Percentiles rank a stretch among this genome's conserved stretches.
Evolutionary conservation across 2,888 invertebrate genomes (phyloP).

Genomic region (Drosophila stalkeri): DNA sequence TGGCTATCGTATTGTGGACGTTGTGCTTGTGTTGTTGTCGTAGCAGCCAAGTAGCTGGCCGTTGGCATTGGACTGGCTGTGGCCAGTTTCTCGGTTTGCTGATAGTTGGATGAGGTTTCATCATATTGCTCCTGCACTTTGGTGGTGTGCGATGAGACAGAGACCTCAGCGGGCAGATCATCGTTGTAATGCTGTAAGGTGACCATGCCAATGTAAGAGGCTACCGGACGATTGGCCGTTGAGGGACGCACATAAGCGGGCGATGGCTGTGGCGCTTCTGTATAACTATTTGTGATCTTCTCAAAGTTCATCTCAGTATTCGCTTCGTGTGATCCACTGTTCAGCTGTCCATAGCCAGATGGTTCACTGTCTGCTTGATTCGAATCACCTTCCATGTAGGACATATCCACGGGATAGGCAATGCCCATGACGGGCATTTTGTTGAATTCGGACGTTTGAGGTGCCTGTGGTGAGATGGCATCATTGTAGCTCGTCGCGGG

Average conservation of each 20-base stretch:
- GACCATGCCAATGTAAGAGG: slow-evolving; percentile 77
- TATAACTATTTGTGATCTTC: slow-evolving; percentile 61
- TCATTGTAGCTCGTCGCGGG: slow-evolving; percentile 78
- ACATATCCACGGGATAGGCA: slow-evolving; percentile 83
- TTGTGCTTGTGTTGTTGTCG: slow-evolving; percentile 54
- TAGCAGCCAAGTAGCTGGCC: slow-evolving; percentile 46
- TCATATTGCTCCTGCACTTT: slow-evolving; percentile 73
- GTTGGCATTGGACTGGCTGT: slow-evolving; percentile 41
- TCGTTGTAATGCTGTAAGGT: slow-evolving; percentile 78
- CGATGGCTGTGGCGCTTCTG: slow-evolving; percentile 50
- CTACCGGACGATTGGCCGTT: slow-evolving; percentile 62
- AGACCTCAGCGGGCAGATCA: slow-evolving; percentile 76
- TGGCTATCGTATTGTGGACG: slow-evolving; percentile 55
- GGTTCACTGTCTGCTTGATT: slow-evolving; percentile 53
- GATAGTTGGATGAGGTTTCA: slow-evolving; percentile 52
- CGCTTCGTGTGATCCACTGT: slow-evolving; percentile 51
- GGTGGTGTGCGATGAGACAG: slow-evolving; percentile 81
- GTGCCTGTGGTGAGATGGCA: slow-evolving; percentile 44
- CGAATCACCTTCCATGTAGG: slow-evolving; percentile 75
- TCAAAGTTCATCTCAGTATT: slow-evolving; percentile 57
- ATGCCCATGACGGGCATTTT: slow-evolving; percentile 84
- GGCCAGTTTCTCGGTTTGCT: slow-evolving; percentile 47
- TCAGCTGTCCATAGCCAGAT: slow-evolving; percentile 47
- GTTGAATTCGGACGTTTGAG: slow-evolving; percentile 83
- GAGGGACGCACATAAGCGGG: slow-evolving; percentile 64